Base-by-base conservation (phyloP, 2,113 vertebrate genomes). In the Etheostoma cragini region DNA sequence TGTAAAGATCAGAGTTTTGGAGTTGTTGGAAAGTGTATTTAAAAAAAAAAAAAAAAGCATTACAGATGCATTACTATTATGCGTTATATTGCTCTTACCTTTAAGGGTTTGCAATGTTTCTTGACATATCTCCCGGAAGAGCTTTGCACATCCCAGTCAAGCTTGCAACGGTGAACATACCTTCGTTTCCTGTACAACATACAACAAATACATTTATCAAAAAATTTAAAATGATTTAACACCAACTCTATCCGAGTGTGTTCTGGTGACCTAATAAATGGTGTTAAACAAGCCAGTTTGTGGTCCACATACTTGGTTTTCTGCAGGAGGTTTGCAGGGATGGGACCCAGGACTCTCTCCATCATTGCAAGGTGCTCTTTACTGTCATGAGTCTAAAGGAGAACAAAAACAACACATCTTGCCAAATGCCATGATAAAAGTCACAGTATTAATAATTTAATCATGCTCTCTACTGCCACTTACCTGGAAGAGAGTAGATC, bases 281-380 rank as follows among this genome's bases (percentile, higher is more conserved):
- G 30, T 17, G 17, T 57, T 14, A 57, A 7, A 38, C 11, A n/a
- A 5, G 52, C 38, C 1, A n/a, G 47, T 56, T 11, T 21, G 13
- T 15, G 3, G 11, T n/a, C 2, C 1, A 50, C 91, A 35, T 91
- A 97, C 98, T 94, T 97, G 50, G 97, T 98, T 94, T 97, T 98
- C 92, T 98, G 96, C 84, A 99, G 96, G 87, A 99, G 97, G 72
- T 97, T 93, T 67, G 92, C 7, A 26, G 98, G 98, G 77, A 99
- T 95, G 57, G 98, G 97, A 42, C 98, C 98, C 38, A 99, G 87
- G 68, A 99, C 97, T 82, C 97, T 95, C 85, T 99, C 97, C 98
- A 99, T 99, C 97, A 99, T 99, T 62, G 97, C 98, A n/a, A 99
- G 91, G 78, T 99, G 98, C 76, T 99, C 98, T 89, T 97, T 98